Base-by-base conservation (phyloP, 2,888 invertebrate genomes). In the Ophioninae sp. region DNA sequence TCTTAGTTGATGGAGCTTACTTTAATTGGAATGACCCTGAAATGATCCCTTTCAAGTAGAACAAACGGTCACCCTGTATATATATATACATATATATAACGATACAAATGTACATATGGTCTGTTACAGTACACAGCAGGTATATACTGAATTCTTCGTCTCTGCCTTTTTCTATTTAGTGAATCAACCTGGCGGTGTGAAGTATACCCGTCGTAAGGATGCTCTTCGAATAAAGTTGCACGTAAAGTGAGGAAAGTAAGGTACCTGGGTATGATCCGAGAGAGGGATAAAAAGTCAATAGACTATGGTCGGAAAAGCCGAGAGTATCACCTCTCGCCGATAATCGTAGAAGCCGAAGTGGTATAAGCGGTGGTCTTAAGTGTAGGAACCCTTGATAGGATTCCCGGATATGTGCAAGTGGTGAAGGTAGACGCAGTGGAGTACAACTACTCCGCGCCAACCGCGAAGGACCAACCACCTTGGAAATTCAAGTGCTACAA, bases 241-340 rank as follows among this genome's bases (percentile, higher is more conserved):
- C 83, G 77, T 74, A 61, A 78, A 83, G 79, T 56, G 83, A 69
- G 80, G 74, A 72, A 59, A 67, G 68, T 57, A 69, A 80, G 73
- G 57, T 65, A 41, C 69, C 69, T 56, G 74, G 69, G 65, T 81
- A 70, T 77, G 77, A 78, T 83, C 73, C 80, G 77, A 68, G 77
- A 78, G 83, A 74, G 80, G 77, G 69, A 83, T 74, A 81, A 81
- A 83, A 81, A 80, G 72, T 73, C 83, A 83, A 83, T 81, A 80
- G 83, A 78, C 80, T 69, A 77, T 83, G 74, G 59, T 78, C 23
- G 59, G 50, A 41, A 23, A 61, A 72, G 79, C 59, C 59, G 75
- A 82, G 65, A 67, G 65, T 75, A 75, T 59, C 69, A 64, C 50
- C 50, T n/a, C n/a, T n/a, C 64, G 64, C 61, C 64, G 69, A 78